Base-by-base conservation (phyloP, 1,140 invertebrate species). In the Aphaenogaster rudis region DNA sequence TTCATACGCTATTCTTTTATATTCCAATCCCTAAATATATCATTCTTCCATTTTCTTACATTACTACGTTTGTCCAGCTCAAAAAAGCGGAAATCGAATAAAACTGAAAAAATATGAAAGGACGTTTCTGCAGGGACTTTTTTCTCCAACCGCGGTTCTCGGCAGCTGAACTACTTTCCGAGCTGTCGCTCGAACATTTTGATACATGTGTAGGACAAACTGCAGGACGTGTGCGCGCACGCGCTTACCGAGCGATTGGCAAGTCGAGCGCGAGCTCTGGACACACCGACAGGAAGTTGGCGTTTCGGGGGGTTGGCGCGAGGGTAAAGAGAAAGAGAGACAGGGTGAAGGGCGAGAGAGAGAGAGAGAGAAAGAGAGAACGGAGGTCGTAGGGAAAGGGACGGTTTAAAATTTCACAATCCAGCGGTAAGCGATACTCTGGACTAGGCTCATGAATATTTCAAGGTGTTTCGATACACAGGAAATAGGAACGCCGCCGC, bases 321-420 rank as follows among this genome's bases (percentile, higher is more conserved):
- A 33, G 17, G 17, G 7, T 13, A 50, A 4, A 36, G 11, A 21
- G 33, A 67, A 15, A 6, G 15, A n/a, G 4, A 57, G 17, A 39
- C 0, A 13, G n/a, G 15, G n/a, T 36, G 9, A 15, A 15, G 13
- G 39, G 11, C 4, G 42, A 50, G 15, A 45, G 42, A 52, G 3
- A 8, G 33, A 13, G 15, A 82, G 61, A 42, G 50, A 64, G 17
- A 69, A 48, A 39, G 45, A 79, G 39, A 39, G 33, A 28, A 28
- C 28, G 45, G 74, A 36, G 33, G 42, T 13, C 1, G 13, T 11
- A 48, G 50, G 15, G 63, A 50, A 77, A 64, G 81, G 7, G 50
- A 57, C 36, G 84, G 66, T 88, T 88, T 82, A 88, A 91, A 88
- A 87, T 90, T 87, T 88, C 59, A 85, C 74, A 67, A 84, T 79